Evolutionary conservation across 2,797 vertebrate species (phyloP), one percentile per base, ranked within the genome.

Genomic region (Pangasius mekongensis): DNA sequence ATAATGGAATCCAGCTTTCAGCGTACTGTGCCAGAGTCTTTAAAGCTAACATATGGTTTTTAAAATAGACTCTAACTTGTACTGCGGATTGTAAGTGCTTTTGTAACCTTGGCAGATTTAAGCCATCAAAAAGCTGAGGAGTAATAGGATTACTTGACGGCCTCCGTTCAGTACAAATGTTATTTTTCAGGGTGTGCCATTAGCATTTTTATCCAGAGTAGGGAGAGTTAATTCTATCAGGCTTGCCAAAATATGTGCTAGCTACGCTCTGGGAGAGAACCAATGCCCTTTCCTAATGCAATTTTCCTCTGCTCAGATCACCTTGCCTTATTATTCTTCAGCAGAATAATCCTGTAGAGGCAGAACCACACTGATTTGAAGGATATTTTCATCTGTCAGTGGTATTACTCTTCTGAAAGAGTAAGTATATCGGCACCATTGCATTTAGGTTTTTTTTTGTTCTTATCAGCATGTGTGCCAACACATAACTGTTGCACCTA

Each of bases 1-100:
- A 92, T 93, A 90, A 92, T 89, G 85, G 91, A 90, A 89, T 87
- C 90, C 88, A 92, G 93, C 90, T 89, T 91, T 91, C 80, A 52
- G 20, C 71, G 81, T 86, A 89, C 85, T 43, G 90, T 30, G 91
- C 83, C 87, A 67, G 77, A 93, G 90, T 91, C 89, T 92, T 92
- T 88, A 91, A 92, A 88, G 88, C 87, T 43, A 89, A 91, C 87
- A 88, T 90, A 93, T 85, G 91, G 89, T 85, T 86, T 91, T 83
- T 90, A 89, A 93, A 91, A 91, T 91, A 56, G 87, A 86, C 76
- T 91, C 69, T 86, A 86, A 92, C 87, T 85, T 83, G 87, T 84
- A 85, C 43, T 84, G 84, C 73, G 54, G 82, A 83, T 86, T 87
- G 84, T 47, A 86, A 74, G 81, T 7, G 87, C 83, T 89, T 69